Evolutionary conservation across 2,797 vertebrate genomes (phyloP), one percentile per base, ranked within the genome.

Genomic region (Numenius phaeopus): DNA sequence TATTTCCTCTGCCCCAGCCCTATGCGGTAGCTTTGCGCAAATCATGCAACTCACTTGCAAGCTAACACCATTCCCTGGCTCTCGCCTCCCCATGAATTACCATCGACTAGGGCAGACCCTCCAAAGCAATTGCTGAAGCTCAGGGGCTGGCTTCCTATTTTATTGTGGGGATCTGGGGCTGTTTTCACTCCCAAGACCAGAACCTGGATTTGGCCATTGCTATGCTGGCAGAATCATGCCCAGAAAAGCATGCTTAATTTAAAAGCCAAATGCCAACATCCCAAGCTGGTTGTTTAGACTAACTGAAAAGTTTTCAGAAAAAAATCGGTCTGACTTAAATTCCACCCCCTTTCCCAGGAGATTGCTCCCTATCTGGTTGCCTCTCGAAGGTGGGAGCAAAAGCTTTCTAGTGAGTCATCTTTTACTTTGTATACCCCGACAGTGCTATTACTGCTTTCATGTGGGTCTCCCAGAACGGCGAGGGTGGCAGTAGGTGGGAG

Each of bases 301-400:
- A 96, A 93, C 89, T 58, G 49, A 91, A 88, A 91, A 75, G 55
- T 77, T 94, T 94, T 87, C 40, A 70, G 61, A 20, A 73, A 93
- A 83, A 92, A 83, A 22, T 8, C 50, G 40, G 69, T 69, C 89
- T 92, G 62, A 94, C 82, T 96, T 87, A 42, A 94, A 88, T 95
- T 94, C 94, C 94, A 96, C 82, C 89, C 84, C 81, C 76, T 70
- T 94, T 89, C 76, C 54, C 57, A 72, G 87, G 90, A 93, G 93
- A 95, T 92, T 90, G 50, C 83, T 96, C 78, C 86, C 71, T 93
- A 83, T 90, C 94, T 96, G 87, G 58, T 64, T 92, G 90, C 67
- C 62, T 97, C 87, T 50, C 3, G 30, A 92, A 96, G 82, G 94
- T 95, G 94, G 96, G 92, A 97, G 96, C 94, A 95, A 94, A 96